Evolutionary conservation across 2,797 vertebrate species (phyloP).

Genomic region (Okamejei kenojei): DNA sequence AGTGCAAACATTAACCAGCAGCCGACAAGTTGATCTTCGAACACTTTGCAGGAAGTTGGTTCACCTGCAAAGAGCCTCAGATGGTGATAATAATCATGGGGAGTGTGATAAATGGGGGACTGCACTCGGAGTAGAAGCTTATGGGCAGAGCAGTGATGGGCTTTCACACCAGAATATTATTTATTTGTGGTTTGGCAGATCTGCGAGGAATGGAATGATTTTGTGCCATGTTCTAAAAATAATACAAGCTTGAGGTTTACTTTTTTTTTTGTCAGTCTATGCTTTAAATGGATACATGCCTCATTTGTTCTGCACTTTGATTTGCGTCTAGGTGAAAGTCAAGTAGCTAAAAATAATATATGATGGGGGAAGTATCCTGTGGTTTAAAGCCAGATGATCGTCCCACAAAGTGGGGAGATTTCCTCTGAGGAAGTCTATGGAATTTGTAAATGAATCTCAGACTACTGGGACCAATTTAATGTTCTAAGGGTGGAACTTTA

Average conservation of each 20-base stretch:
- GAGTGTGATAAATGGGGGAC: not conserved
- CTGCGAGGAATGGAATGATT: not conserved
- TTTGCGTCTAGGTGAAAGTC: not conserved
- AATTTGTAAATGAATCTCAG: not conserved
- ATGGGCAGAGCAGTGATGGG: not conserved
- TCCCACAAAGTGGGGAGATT: not conserved
- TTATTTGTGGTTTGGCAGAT: conserved; percentile 34
- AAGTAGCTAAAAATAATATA: conserved; percentile 6
- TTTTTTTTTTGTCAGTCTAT: not conserved
- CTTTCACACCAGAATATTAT: conserved; percentile 22
- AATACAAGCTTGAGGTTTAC: conserved; percentile 21
- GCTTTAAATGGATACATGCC: not conserved
- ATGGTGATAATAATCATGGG: not conserved
- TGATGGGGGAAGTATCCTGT: not conserved
- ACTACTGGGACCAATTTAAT: not conserved
- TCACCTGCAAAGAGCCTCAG: not conserved
- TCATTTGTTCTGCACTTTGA: not conserved
- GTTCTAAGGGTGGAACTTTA: not conserved
- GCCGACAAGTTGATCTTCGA: not conserved
- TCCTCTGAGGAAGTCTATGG: not conserved
- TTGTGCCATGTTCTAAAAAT: conserved; percentile 20
- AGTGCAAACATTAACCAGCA: conserved; percentile 8
- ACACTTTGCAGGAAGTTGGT: not conserved
- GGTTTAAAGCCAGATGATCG: not conserved
- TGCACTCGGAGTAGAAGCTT: not conserved